Evolutionary conservation across 92 coral and sea anemone genomes (phyloP).

Genomic region (Epizoanthus rinbou): DNA sequence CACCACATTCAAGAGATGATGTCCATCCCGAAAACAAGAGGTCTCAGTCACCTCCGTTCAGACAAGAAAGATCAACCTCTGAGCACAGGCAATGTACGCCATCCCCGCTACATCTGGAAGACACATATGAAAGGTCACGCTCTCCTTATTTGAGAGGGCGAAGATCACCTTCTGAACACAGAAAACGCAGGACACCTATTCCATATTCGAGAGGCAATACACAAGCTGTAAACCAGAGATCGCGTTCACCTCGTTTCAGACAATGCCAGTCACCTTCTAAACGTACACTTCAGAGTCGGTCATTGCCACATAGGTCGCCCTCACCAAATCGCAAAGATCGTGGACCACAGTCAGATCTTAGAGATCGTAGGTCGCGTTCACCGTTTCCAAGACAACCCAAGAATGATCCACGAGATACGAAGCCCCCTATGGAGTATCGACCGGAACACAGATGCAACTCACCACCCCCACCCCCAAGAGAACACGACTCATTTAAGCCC

Average conservation of each 20-base stretch:
- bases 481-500: not conserved
- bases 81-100: not conserved
- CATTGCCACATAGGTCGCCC: not conserved
- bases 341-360: not conserved
- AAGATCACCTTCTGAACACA: constrained; percentile 5
- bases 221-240: not conserved
- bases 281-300: not conserved
- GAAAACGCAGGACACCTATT: not conserved
- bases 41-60: not conserved
- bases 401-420: not conserved
- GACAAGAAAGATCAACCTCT: not conserved
- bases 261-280: not conserved
- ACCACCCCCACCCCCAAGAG: not conserved
- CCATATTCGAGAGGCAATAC: not conserved
- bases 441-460: not conserved
- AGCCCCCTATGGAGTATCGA: not conserved
- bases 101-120: not conserved
- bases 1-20: not conserved
- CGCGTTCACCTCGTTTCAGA: not conserved
- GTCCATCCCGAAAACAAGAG: not conserved
- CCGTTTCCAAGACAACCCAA: not conserved
- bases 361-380: not conserved
- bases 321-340: not conserved
- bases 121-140: not conserved
- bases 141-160: not conserved